Evolutionary conservation across 1,140 invertebrate species (phyloP), one percentile per base, ranked within the genome.

Genomic region (Steinernema khuongi): DNA sequence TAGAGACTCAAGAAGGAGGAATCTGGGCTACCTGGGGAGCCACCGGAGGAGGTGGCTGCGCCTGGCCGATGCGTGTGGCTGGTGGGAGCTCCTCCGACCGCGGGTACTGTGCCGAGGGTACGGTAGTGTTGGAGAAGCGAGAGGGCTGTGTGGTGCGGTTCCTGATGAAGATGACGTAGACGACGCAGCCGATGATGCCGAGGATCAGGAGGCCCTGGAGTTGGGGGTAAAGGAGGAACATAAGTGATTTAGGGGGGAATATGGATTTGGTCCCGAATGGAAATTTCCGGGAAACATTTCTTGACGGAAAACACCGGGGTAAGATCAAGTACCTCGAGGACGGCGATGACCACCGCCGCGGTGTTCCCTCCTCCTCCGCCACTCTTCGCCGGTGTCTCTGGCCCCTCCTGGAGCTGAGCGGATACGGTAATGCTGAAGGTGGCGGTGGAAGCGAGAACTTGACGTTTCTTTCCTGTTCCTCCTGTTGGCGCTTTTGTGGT

Each of bases 311-410:
- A 19, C n/a, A 2, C 18, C 28, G 31, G 33, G 32, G 44, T 18
- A 0, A 68, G 31, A 18, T 1, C 50, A 31, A 31, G 2, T 77
- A 77, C 74, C 44, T 75, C 74, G 14, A 75, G 14, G 17, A 75
- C 74, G 14, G 74, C 74, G 19, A 75, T 73, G 17, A 76, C 74
- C 28, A 75, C 73, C 4, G 74, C 74, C 31, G 28, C 26, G 14
- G 74, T 76, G 44, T 75, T 75, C 69, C 22, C 22, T 0, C 50
- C 19, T 11, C 50, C 50, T 22, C 11, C 7, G 19, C 14, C 50
- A 7, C n/a, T 41, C 7, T 11, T n/a, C 7, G 36, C n/a, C 7
- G n/a, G 7, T 41, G 14, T 60, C 50, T 60, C 11, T 22, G 36
- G 7, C 36, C 7, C 36, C n/a, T 41, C 36, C 36, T 41, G 36